phyloP scores from a whole-genome alignment of 2,113 vertebrate species.

The Romanogobio albipinnatus region DNA sequence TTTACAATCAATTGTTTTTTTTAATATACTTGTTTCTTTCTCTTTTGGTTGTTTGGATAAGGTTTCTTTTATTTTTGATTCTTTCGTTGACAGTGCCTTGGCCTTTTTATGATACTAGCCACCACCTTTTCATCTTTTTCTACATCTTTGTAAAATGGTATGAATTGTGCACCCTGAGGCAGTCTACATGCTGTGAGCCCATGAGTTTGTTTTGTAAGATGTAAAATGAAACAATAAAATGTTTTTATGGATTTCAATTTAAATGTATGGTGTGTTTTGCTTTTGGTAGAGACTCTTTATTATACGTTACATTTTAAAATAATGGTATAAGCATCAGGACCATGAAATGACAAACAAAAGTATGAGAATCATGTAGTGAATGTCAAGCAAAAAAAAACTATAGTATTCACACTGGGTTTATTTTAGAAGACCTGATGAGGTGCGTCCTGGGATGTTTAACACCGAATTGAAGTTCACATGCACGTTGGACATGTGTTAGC shows the following conservation, averaged over 20 bases:
- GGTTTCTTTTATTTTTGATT: conserved; percentile 47
- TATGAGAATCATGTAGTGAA: background rate
- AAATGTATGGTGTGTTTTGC: background rate
- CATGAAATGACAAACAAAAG: background rate
- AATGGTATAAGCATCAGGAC: background rate
- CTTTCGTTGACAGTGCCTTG: conserved; percentile 77
- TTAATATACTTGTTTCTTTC: conserved; percentile 46
- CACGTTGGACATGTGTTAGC: background rate
- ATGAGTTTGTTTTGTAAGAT: conserved; percentile 64
- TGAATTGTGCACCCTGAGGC: conserved; percentile 45
- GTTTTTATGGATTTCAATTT: conserved; percentile 48
- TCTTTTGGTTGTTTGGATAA: conserved; percentile 37
- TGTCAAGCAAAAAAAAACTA: background rate
- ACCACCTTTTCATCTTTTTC: conserved; percentile 70
- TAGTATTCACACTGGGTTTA: background rate
- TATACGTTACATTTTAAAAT: background rate
- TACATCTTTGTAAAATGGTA: conserved; percentile 69
- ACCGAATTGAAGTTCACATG: background rate
- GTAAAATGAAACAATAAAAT: conserved; percentile 60
- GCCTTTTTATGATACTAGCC: conserved; percentile 53
- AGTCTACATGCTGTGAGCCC: conserved; percentile 67
- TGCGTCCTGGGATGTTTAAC: background rate
- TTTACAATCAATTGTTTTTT: conserved; percentile 61
- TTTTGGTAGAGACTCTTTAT: background rate
- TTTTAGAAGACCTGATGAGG: background rate